A percentile compares a stretch with the other conserved stretches of the same genome.
Evolutionary conservation across 2,797 vertebrate species (phyloP).

Genomic region (Heterohyrax brucei): DNA sequence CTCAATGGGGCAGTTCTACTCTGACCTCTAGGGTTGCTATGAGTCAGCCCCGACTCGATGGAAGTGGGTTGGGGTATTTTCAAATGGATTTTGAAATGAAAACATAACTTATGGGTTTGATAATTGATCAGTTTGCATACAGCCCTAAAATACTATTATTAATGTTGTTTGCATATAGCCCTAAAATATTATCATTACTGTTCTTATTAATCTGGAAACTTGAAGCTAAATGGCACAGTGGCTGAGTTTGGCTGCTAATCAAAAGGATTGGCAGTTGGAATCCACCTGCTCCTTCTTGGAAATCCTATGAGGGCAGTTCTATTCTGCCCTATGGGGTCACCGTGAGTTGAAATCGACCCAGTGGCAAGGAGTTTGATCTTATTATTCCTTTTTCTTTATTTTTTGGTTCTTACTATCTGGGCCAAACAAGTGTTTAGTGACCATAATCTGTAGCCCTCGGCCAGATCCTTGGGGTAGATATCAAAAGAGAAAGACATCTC

Average conservation of each 20-base stretch:
- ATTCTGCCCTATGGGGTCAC: no score
- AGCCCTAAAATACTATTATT: constrained; percentile 26
- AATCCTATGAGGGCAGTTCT: no score
- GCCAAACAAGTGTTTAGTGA: constrained; percentile 51
- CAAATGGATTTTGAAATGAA: background rate
- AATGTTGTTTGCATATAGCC: background rate
- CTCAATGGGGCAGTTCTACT: no score
- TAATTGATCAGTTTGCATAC: background rate
- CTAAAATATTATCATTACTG: constrained; percentile 54
- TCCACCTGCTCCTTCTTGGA: no score
- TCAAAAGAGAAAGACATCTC: constrained; percentile 58
- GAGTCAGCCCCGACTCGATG: no score
- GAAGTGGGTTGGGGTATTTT: background rate
- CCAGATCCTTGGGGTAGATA: constrained; percentile 63
- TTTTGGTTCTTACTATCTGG: background rate
- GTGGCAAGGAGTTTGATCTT: no score
- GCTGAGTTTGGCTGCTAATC: no score
- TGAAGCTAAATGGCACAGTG: constrained; percentile 34
- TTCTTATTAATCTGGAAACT: background rate
- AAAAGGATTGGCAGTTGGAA: no score
- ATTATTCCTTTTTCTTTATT: no score
- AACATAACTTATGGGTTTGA: constrained; percentile 13
- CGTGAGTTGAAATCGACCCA: no score
- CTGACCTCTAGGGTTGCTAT: no score
- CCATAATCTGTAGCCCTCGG: background rate